Evolutionary conservation across 2,888 invertebrate species (phyloP).

Genomic region (Lycophotia porphyrea): DNA sequence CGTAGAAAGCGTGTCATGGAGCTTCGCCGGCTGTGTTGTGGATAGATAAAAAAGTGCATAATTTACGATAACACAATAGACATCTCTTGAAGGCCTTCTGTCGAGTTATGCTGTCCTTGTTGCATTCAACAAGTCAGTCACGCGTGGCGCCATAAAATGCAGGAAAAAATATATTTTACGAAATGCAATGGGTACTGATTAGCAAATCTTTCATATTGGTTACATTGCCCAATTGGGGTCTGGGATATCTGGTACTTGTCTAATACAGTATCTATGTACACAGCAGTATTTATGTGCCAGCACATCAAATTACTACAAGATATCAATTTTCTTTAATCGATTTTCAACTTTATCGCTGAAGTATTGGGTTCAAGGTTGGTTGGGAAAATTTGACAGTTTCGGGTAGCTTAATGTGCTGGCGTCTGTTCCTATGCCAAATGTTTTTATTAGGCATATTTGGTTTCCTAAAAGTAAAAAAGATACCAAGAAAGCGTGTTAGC

Average conservation of each 20-base stretch:
- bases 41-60: constrained; percentile 81
- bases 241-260: not conserved
- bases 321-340: too few species aligned
- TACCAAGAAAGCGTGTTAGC: not conserved
- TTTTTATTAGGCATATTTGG: not conserved
- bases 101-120: constrained; percentile 73
- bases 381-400: too few species aligned
- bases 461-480: not conserved
- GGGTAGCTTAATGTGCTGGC: too few species aligned
- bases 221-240: constrained; percentile 11
- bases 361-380: too few species aligned
- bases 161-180: constrained; percentile 55
- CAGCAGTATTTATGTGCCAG: too few species aligned
- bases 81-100: constrained; percentile 77
- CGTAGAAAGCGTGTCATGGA: constrained; percentile 85
- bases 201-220: constrained; percentile 12
- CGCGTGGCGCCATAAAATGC: constrained; percentile 65
- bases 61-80: constrained; percentile 80
- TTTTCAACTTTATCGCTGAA: too few species aligned
- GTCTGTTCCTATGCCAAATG: not conserved
- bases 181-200: constrained; percentile 45
- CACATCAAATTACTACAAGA: too few species aligned
- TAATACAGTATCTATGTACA: not conserved
- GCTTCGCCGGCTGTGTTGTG: constrained; percentile 73
- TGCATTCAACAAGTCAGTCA: constrained; percentile 72